These are phyloP conservation scores for Coluber constrictor DNA, from an alignment of 2,797 vertebrate species.

Conservation along the genomic window DNA sequence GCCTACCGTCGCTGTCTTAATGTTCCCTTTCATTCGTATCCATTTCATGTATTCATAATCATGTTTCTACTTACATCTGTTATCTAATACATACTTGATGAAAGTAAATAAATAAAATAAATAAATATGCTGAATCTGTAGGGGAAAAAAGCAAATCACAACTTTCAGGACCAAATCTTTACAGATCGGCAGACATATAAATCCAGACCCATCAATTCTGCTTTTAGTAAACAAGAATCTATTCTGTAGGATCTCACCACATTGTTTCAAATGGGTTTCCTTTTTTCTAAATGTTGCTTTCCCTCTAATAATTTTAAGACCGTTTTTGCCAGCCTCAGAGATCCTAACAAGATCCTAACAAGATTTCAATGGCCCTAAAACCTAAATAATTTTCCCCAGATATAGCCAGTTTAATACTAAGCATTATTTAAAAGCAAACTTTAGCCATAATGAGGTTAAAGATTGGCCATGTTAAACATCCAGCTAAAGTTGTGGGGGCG, in stretches of 20 bases:
- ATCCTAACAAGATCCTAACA: background rate
- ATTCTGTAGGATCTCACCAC: background rate
- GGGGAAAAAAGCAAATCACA: background rate
- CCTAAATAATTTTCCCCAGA: background rate
- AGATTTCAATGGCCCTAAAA: background rate
- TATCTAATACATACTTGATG: too few relatives aligned
- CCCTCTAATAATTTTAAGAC: background rate
- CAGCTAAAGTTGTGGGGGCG: background rate
- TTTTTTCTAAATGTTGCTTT: background rate
- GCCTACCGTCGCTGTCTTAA: too few relatives aligned
- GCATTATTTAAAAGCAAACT: background rate
- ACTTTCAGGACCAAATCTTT: background rate
- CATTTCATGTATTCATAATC: too few relatives aligned
- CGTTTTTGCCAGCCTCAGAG: background rate
- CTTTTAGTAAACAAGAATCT: background rate
- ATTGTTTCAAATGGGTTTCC: background rate
- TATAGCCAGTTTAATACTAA: background rate
- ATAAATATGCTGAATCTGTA: background rate
- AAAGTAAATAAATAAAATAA: too few relatives aligned
- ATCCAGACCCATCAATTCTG: background rate
- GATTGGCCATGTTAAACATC: background rate
- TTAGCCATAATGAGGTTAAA: background rate
- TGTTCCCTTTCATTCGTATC: too few relatives aligned
- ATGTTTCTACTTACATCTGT: too few relatives aligned
- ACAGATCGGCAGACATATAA: background rate